Base-by-base conservation (phyloP, 2,888 invertebrate genomes). In the Pachydiplax longipennis region DNA sequence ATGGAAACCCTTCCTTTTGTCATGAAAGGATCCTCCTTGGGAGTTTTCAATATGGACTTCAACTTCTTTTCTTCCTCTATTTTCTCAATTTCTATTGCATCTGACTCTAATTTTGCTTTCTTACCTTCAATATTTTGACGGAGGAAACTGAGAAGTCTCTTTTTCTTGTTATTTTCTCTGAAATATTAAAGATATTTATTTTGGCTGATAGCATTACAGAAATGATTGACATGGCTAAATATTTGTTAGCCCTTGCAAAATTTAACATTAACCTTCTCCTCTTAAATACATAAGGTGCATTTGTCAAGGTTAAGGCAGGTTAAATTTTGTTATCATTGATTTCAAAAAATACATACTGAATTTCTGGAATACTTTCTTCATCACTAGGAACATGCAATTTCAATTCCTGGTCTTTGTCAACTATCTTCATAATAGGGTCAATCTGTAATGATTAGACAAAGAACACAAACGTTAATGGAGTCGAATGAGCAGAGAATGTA, bases 311-410 rank as follows among this genome's bases (percentile, higher is more conserved):
- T n/a, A 58, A 8, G 22, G 13, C 2, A 58, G 22, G 58, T n/a
- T 61, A n/a, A 61, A 15, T 22, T 4, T n/a, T n/a, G n/a, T 0
- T n/a, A 22, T 3, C 0, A 22, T 0, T 15, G 61, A 61, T 61
- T 61, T 61, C 12, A 3, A 6, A 22, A 61, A 73, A 73, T 25
- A 73, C 73, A 73, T 73, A 73, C 73, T 73, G 10, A 44, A 92
- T 91, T 91, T 93, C 92, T 4, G 92, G 92, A 90, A 92, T 92
- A 22, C 82, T 82, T 22, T 91, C 91, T 80, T 92, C 91, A 25
- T 92, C 91, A n/a, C 91, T 91, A 22, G 61, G 48, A n/a, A 48
- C 90, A 80, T n/a, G 90, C 22, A 37, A 90, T 25, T 90, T 92
- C 83, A 87, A 37, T 37, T 40, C 91, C 91, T 40, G 80, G 31